Conservation (phyloP, 2,113 vertebrate species). For the Anthoscopus minutus region DNA sequence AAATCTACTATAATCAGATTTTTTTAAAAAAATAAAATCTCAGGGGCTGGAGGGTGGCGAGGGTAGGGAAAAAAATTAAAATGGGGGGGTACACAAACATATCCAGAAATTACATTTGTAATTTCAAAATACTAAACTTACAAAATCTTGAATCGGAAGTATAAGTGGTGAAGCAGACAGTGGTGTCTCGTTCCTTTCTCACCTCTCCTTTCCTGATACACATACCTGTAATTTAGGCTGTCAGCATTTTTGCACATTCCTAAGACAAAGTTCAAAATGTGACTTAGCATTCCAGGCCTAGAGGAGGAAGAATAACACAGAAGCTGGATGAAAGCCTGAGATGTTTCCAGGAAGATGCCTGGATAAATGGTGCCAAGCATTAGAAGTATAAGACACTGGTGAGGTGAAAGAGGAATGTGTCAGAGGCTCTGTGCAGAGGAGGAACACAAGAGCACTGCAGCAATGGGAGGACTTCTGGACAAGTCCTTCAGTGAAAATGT, state of each 20-base stretch:
- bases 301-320: background rate
- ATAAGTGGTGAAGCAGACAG: background rate
- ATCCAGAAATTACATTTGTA: too few species aligned
- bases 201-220: background rate
- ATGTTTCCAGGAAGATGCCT: background rate
- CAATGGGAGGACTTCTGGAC: background rate
- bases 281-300: background rate
- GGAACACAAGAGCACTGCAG: background rate
- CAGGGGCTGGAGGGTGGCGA: fast-evolving
- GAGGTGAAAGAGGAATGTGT: background rate
- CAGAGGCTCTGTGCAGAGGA: background rate
- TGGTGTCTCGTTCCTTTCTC: background rate
- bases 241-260: background rate
- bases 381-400: background rate
- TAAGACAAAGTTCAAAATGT: background rate
- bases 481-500: background rate
- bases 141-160: background rate
- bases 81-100: fast-evolving
- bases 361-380: background rate
- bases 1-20: background rate
- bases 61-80: background rate
- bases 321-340: background rate
- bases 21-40: background rate
- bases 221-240: background rate
- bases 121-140: background rate